A percentile compares a stretch with the other conserved stretches of the same genome.
Conservation (phyloP, 2,888 invertebrate species). For the Xanthorhoe designata region DNA sequence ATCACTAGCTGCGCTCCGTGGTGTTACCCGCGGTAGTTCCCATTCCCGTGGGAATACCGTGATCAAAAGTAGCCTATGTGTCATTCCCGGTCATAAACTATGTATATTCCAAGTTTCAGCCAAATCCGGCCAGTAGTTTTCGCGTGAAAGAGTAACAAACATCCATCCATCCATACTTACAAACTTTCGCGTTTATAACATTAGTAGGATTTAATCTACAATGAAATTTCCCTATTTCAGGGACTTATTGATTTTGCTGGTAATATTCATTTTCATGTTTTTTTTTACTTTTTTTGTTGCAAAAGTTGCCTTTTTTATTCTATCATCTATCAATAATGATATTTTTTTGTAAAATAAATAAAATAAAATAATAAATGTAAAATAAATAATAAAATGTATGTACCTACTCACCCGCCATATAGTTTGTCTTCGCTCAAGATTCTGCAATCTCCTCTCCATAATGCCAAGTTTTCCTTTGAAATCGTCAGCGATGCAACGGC, state of each 20-base stretch:
- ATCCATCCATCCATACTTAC: too few species aligned
- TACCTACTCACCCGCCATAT: conserved; percentile 42
- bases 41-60: too few species aligned
- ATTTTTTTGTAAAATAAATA: not conserved
- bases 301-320: not conserved
- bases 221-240: not conserved
- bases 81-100: too few species aligned
- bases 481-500: conserved; percentile 64
- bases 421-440: conserved; percentile 55
- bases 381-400: conserved; percentile 7
- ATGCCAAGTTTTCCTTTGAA: conserved; percentile 53
- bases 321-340: too few species aligned
- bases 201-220: too few species aligned
- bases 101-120: too few species aligned
- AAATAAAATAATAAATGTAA: not conserved
- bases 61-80: too few species aligned
- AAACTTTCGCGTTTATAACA: too few species aligned
- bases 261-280: not conserved
- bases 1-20: too few species aligned
- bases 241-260: not conserved
- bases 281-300: not conserved
- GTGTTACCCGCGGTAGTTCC: too few species aligned
- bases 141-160: too few species aligned
- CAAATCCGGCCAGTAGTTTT: too few species aligned
- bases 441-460: conserved; percentile 62